Percentiles rank a stretch among this genome's conserved stretches.
phyloP scores from a whole-genome alignment of 2,113 vertebrate genomes.

The Gadus chalcogrammus region DNA sequence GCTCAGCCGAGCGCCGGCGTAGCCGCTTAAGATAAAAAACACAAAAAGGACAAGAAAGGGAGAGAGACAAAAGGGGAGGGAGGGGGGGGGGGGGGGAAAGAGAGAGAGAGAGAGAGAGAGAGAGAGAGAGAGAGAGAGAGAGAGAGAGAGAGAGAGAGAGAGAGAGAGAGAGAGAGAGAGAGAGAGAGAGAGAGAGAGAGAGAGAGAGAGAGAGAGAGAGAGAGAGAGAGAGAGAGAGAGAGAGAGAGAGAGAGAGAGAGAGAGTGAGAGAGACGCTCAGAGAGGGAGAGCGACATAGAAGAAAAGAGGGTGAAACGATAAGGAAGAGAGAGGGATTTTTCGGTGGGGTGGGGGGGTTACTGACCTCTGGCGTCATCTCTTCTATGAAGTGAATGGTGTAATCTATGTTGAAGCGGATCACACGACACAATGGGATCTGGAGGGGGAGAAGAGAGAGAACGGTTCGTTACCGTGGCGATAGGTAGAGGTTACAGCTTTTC shows the following conservation, averaged over 20 bases:
- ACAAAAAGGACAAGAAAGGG: too few species aligned
- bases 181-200: too few species aligned
- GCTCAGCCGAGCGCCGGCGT: slow-evolving; percentile 41
- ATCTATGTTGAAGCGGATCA: slow-evolving; percentile 99
- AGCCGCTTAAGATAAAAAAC: slow-evolving; percentile 48
- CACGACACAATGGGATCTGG: slow-evolving; percentile 96
- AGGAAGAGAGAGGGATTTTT: slow-evolving; percentile 32
- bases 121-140: too few species aligned
- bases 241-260: neutral
- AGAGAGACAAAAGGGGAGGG: too few species aligned
- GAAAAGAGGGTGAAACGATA: slow-evolving; percentile 37
- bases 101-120: too few species aligned
- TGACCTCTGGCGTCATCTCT: slow-evolving; percentile 98
- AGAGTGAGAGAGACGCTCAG: neutral
- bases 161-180: too few species aligned
- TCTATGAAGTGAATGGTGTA: slow-evolving; percentile 99
- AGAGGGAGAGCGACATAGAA: slow-evolving; percentile 5
- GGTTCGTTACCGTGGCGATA: slow-evolving; percentile 48
- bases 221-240: too few species aligned
- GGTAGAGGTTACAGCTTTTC: slow-evolving; percentile 60
- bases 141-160: too few species aligned
- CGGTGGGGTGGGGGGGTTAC: slow-evolving; percentile 30
- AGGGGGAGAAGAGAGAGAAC: slow-evolving; percentile 29
- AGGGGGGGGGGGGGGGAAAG: too few species aligned
- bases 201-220: too few species aligned